Percentiles rank a stretch among this genome's conserved stretches.
Conservation (phyloP, 2,113 vertebrate genomes). For the Oxyruncus cristatus region DNA sequence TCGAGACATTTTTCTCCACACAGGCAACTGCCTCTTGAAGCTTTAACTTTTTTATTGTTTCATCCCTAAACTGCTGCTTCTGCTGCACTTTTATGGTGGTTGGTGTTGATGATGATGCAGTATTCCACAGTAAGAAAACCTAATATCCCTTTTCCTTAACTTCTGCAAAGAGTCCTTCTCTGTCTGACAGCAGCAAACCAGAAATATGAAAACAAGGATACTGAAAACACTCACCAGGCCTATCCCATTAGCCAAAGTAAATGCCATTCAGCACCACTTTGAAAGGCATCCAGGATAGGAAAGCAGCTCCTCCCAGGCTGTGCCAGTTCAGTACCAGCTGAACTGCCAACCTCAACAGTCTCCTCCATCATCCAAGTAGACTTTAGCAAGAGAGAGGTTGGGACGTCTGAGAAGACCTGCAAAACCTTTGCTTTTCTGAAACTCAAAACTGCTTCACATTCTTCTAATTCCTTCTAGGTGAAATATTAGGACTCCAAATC, state of each 20-base stretch:
- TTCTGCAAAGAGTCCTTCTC: not conserved
- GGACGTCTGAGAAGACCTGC: not conserved
- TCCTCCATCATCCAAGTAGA: not conserved
- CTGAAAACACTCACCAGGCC: not conserved
- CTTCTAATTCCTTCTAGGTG: not conserved
- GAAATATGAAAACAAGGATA: not conserved
- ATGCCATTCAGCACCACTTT: not conserved
- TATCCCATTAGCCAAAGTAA: not conserved
- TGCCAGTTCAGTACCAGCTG: accelerated
- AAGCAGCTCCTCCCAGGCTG: not conserved
- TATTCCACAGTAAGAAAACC: not conserved
- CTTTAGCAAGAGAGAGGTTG: not conserved
- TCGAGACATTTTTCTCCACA: not conserved
- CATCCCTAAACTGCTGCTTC: not conserved
- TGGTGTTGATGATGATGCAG: not conserved
- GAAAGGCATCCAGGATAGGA: not conserved
- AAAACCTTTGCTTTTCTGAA: not conserved
- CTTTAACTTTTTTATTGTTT: not conserved
- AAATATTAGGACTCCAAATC: not conserved
- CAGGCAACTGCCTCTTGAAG: not conserved
- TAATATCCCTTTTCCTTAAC: not conserved
- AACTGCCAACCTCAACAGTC: not conserved
- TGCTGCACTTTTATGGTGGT: not conserved
- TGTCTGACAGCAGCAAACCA: not conserved
- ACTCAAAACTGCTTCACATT: not conserved